Base-by-base conservation (phyloP, 2,113 vertebrate species). In the Cyprinodon tularosa region DNA sequence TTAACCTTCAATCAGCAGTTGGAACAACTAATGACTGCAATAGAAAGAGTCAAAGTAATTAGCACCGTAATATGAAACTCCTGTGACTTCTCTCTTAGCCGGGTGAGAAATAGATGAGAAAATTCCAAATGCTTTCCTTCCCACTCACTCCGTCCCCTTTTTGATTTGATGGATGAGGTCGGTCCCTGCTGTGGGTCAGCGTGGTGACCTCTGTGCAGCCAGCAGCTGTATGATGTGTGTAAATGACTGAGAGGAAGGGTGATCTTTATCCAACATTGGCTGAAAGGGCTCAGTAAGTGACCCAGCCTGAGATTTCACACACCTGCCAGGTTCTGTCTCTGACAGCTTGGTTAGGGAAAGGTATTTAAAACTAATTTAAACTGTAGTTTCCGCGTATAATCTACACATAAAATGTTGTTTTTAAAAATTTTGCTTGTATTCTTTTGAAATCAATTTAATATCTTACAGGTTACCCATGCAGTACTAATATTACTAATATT, bases 241-340 rank as follows among this genome's bases (percentile, higher is more conserved):
- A 47, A 74, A 65, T 42, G 57, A 62, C 1, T 1, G 50, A 42
- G 42, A 29, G 57, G 69, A 78, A 66, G 68, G 64, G 45, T 2
- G 10, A 77, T 64, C 5, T 67, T 65, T 59, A 45, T 40, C 4
- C 10, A 72, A 57, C 71, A 84, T 84, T 91, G 87, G 88, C 68
- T 62, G 62, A 36, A 65, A 44, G 50, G 62, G 17, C 77, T 76
- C 68, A 47, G 80, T 72, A 86, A 74, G 75, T 76, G 74, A 67
- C 71, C 59, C 67, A 39, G 61, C 72, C 74, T 60, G 62, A 61
- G 84, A 86, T 75, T 71, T 76, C 68, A 39, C 78, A 67, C 93
- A 94, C 89, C 93, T 94, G 94, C 87, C 82, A 76, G 74, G 60
- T 73, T 72, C 37, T 69, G 84, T 93, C 92, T 94, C 68, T 90